Evolutionary conservation across 2,113 vertebrate species (phyloP), one percentile per base, ranked within the genome.

Genomic region (Ceratotherium simum): DNA sequence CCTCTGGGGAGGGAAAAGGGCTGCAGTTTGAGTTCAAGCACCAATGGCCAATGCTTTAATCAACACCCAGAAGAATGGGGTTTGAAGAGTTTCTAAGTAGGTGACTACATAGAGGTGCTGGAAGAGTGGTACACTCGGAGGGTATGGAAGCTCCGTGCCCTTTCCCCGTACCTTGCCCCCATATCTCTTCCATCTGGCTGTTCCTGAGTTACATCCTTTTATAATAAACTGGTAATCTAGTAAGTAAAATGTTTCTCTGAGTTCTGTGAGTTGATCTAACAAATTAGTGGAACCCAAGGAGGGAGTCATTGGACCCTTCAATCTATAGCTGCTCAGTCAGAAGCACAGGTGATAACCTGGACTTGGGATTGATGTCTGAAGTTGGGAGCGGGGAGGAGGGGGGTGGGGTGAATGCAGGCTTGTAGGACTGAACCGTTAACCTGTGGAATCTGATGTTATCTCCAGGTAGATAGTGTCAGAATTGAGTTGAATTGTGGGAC

Each of bases 181-280:
- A 1, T 21, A 91, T 78, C 33, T 87, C 42, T 87, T 65, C 31
- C 29, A 92, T 33, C 31, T 88, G 75, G 2, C 13, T 56, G 2
- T 56, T n/a, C 16, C 33, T n/a, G 27, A 91, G 33, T 69, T 51
- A 78, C 51, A 62, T 25, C 18, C 20, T 64, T 72, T 78, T 79
- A 58, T 6, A 79, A 39, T 78, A 69, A 76, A 75, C 36, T 56
- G 46, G 13, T 64, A 67, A 76, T 76, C 76, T 65, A 25, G 9
- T 75, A 51, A 75, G 27, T 73, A 64, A 82, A 95, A 82, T n/a
- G 17, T 64, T 89, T 82, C 56, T 42, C 65, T 95, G 78, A 90
- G 46, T 56, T 90, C n/a, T 73, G 23, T 70, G 76, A 54, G n/a
- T 12, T 29, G 82, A 8, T 90, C 33, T 56, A 64, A 10, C 67